Base-by-base conservation (phyloP, 2,113 vertebrate species). In the Aptenodytes patagonicus region DNA sequence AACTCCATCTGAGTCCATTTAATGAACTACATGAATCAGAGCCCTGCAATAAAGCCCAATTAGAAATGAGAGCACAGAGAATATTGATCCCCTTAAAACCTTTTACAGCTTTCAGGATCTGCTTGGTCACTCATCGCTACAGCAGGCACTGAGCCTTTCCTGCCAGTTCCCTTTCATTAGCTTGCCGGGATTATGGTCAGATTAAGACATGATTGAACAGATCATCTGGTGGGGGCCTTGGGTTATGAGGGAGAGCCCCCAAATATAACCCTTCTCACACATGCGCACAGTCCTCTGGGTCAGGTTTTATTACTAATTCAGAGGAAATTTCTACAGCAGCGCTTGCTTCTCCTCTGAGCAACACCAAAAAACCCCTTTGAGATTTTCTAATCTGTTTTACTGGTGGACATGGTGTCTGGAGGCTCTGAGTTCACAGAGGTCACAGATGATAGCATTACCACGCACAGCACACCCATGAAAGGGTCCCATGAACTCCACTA, bases 21-120 rank as follows among this genome's bases (percentile, higher is more conserved):
- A 97, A 92, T 87, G 84, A 96, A 96, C 90, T 73, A 40, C 83
- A 87, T 94, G 96, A 98, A 93, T 81, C 90, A 90, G 91, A 97
- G 87, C 90, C 65, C 95, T 91, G 70, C 88, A 96, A 90, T 96
- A 94, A 93, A 95, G 71, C 73, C 73, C 85, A 95, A 82, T 98
- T 96, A 94, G 80, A 97, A 96, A 90, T 34, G 38, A 97, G 95
- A 92, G 78, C 71, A 36, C 49, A 89, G 79, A 91, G 90, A 80
- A 90, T 95, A 96, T 86, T 64, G 88, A 96, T 96, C 51, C 19
- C 58, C 26, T 85, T 84, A 81, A 95, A 96, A 64, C 76, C 52
- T 85, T 89, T 86, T 44, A 40, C 44, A 76, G 73, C 64, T 83
- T 88, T 77, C 68, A 76, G 55, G 70, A 49, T 58, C 92, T 95